Conservation (phyloP, 2,113 vertebrate genomes). For the Centropus unirufus region DNA sequence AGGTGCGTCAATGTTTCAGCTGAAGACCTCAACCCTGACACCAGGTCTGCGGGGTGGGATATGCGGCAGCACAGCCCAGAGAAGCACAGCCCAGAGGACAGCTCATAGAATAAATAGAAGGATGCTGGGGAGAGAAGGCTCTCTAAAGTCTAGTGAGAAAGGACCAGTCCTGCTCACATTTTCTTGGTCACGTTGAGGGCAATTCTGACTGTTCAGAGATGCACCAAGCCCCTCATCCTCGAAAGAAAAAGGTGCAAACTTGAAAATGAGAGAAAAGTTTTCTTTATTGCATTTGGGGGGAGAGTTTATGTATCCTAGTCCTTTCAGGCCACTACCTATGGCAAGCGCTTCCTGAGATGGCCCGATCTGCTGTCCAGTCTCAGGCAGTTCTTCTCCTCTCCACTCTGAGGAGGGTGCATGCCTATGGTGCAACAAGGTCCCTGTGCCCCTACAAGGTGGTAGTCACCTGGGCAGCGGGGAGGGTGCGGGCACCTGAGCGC, state of each 20-base stretch:
- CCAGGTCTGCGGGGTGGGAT: neutral
- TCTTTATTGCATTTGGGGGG: neutral
- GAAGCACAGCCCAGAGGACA: neutral
- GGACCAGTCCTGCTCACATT: neutral
- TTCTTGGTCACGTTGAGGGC: neutral
- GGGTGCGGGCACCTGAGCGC: neutral
- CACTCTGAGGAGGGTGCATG: rapidly evolving
- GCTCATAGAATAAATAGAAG: neutral
- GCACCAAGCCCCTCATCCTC: neutral
- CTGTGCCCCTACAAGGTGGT: neutral
- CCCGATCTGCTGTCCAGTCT: neutral
- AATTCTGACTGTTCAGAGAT: neutral
- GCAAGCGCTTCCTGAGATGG: neutral
- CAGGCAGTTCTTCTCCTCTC: neutral
- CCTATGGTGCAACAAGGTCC: neutral
- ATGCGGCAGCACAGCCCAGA: neutral
- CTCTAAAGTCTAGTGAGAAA: neutral
- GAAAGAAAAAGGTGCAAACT: neutral
- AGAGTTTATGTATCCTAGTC: neutral
- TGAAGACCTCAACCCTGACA: neutral
- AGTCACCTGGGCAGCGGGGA: neutral
- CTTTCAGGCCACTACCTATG: neutral
- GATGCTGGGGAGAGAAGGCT: neutral
- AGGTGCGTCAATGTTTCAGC: neutral
- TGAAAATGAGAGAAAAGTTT: neutral